A percentile compares a stretch with the other conserved stretches of the same genome.
These are phyloP conservation scores for Cyaniris semiargus DNA, from an alignment of 2,888 invertebrate species.

Conservation along the genomic window DNA sequence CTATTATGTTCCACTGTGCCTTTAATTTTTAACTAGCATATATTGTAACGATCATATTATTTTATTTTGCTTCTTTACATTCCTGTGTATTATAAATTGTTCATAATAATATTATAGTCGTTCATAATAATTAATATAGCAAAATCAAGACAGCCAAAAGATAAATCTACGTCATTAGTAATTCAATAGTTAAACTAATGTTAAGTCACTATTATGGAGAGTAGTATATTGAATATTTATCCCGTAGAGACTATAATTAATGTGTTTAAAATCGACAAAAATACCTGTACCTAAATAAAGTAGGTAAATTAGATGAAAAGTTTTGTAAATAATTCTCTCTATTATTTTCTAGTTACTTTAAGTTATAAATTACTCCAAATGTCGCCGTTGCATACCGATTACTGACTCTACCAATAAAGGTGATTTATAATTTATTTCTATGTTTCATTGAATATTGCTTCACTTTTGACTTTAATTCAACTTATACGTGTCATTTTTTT, in stretches of 20 bases:
- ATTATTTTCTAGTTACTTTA: conserved; percentile 22
- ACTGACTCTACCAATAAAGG: conserved; percentile 70
- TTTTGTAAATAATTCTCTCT: conserved; percentile 29
- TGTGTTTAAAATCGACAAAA: conserved; percentile 6
- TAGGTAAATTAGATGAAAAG: background rate
- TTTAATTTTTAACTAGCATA: background rate
- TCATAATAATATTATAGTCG: no score
- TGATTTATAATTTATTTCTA: conserved; percentile 55
- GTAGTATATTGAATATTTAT: background rate
- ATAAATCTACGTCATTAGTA: background rate
- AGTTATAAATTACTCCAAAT: conserved; percentile 33
- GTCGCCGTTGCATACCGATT: conserved; percentile 57
- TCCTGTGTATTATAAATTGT: background rate
- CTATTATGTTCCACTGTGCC: background rate
- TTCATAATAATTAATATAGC: background rate
- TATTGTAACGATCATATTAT: background rate
- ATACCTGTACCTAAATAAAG: background rate
- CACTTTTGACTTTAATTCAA: background rate
- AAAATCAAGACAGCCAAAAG: background rate
- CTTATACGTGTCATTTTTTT: no score
- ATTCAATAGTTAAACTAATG: background rate
- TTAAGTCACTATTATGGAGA: background rate
- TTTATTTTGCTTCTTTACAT: background rate
- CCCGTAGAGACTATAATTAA: background rate
- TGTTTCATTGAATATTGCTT: conserved; percentile 39